A percentile compares a stretch with the other conserved stretches of the same genome.
Conservation (phyloP, 2,888 invertebrate genomes). For the Reticulitermes lucifugus region DNA sequence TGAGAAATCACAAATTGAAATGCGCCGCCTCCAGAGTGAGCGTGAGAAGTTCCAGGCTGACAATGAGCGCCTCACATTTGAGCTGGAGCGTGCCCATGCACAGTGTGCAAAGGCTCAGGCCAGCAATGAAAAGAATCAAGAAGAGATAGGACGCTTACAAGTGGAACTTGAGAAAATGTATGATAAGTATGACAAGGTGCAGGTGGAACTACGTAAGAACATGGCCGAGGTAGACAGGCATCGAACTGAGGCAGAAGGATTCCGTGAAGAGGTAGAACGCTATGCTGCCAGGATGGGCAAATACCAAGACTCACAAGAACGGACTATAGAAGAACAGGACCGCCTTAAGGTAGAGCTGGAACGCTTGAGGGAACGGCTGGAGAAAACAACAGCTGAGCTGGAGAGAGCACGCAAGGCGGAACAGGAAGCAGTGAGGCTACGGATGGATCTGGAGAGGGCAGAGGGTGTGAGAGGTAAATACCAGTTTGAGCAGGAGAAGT, state of each 20-base stretch:
- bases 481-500: constrained; percentile 79
- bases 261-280: constrained; percentile 83
- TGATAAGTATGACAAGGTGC: constrained; percentile 89
- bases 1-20: constrained; percentile 88
- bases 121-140: constrained; percentile 88
- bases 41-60: constrained; percentile 89
- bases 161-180: constrained; percentile 91
- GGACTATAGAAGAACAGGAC: constrained; percentile 81
- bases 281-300: constrained; percentile 79
- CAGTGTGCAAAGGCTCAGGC: constrained; percentile 88
- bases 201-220: constrained; percentile 83
- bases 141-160: constrained; percentile 88
- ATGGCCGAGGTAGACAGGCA: constrained; percentile 81
- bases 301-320: constrained; percentile 76
- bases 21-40: constrained; percentile 83
- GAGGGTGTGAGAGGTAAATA: constrained; percentile 85
- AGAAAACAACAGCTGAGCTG: constrained; percentile 83
- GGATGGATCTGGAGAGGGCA: constrained; percentile 77
- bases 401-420: constrained; percentile 80
- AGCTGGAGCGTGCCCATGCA: constrained; percentile 87
- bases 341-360: constrained; percentile 84
- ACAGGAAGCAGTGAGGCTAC: constrained; percentile 74
- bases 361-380: constrained; percentile 81
- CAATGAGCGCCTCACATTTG: constrained; percentile 85
- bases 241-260: constrained; percentile 78